phyloP scores from a whole-genome alignment of 2,888 invertebrate species.

The Nipponacmea schrenckii region DNA sequence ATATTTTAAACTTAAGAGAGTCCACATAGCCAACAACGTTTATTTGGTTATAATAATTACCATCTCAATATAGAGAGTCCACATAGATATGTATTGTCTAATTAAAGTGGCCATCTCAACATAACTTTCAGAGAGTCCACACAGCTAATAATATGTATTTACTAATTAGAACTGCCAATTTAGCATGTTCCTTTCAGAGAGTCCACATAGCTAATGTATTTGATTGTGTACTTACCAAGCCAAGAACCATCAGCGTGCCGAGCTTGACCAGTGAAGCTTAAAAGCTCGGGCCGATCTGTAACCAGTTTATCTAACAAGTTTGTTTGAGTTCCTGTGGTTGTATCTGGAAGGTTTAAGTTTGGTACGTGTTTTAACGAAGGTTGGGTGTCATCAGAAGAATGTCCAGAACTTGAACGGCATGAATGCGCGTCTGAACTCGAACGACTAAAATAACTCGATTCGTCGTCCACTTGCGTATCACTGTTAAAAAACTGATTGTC shows the following conservation, averaged over 20 bases:
- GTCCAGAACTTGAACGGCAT: constrained; percentile 7
- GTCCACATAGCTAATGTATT: neutral
- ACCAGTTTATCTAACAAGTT: neutral
- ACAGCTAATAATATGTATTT: neutral
- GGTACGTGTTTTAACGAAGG: neutral
- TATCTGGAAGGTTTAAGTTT: neutral
- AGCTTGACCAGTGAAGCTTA: constrained; percentile 65
- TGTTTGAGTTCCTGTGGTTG: too few relatives aligned
- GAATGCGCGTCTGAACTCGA: constrained; percentile 19
- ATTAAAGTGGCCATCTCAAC: too few relatives aligned
- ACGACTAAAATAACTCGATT: constrained; percentile 30
- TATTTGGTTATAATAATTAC: too few relatives aligned
- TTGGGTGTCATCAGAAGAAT: neutral
- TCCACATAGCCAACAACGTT: neutral
- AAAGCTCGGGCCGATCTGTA: constrained; percentile 53
- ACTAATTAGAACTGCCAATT: too few relatives aligned
- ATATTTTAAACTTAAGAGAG: too few relatives aligned
- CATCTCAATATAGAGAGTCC: too few relatives aligned
- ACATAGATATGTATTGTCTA: too few relatives aligned
- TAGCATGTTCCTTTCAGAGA: constrained; percentile 9
- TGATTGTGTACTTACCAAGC: constrained; percentile 49
- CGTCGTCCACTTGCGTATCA: constrained; percentile 21
- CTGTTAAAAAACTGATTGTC: constrained; percentile 7
- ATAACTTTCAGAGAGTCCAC: neutral
- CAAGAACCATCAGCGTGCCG: constrained; percentile 65